Evolutionary conservation across 2,113 vertebrate species (phyloP).

Genomic region (Dendropsophus ebraccatus): DNA sequence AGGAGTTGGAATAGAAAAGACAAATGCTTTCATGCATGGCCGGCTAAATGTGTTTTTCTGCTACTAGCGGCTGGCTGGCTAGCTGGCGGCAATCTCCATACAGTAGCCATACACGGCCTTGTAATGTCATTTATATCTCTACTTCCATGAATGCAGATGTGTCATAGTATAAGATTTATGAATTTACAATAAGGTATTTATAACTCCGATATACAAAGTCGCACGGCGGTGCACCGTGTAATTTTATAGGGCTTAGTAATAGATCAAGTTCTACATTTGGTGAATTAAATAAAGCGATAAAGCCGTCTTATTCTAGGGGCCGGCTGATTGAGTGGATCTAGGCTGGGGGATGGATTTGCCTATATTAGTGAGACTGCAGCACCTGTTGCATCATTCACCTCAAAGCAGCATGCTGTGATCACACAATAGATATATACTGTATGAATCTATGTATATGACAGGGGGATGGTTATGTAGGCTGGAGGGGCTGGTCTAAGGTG

Average conservation of each 20-base stretch:
- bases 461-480: no score
- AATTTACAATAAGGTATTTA: neutral
- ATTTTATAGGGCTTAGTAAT: no score
- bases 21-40: constrained; percentile 53
- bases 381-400: no score
- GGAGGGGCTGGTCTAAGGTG: no score
- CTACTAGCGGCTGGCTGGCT: constrained; percentile 9
- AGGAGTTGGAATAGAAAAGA: constrained; percentile 50
- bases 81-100: neutral
- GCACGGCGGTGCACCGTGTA: no score
- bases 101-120: neutral
- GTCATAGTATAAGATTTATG: neutral
- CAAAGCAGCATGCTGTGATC: no score
- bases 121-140: constrained; percentile 31
- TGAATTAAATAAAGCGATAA: neutral
- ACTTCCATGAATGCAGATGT: neutral
- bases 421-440: no score
- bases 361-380: no score
- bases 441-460: no score
- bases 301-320: neutral
- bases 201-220: neutral
- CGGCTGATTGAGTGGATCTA: neutral
- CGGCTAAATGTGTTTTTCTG: constrained; percentile 11
- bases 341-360: neutral
- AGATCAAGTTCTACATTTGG: neutral